Evolutionary conservation across 2,797 vertebrate genomes (phyloP).

Genomic region (Pipistrellus kuhlii): DNA sequence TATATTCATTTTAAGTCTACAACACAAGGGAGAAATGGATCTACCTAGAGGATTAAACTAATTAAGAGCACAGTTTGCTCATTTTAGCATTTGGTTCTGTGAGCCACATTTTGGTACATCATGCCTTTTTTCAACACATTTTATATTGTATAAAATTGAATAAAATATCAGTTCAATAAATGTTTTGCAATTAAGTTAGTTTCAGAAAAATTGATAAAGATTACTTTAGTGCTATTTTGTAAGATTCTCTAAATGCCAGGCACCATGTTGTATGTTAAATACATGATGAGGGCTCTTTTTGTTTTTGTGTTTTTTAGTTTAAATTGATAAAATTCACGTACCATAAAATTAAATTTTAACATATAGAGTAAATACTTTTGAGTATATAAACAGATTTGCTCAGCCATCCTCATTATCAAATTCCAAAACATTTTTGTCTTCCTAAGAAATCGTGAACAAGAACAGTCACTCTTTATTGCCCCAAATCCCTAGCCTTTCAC

Average conservation of each 20-base stretch:
- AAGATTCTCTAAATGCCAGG: neutral
- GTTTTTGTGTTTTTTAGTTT: neutral
- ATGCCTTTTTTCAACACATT: neutral
- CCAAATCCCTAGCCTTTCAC: neutral
- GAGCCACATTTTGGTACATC: neutral
- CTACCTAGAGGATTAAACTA: constrained; percentile 45
- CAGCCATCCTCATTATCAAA: neutral
- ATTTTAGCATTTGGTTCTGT: constrained; percentile 10
- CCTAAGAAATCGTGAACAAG: neutral
- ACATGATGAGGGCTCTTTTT: neutral
- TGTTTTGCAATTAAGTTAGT: neutral
- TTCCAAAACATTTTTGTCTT: neutral
- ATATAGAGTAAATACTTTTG: neutral
- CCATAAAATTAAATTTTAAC: neutral
- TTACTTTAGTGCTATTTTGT: neutral
- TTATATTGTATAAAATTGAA: neutral
- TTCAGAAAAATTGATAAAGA: neutral
- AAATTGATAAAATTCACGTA: neutral
- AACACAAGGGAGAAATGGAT: neutral
- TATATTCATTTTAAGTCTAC: neutral
- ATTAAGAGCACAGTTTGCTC: constrained; percentile 23
- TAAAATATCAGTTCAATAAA: neutral
- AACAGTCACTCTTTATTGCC: neutral
- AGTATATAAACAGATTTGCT: neutral
- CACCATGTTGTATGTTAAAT: neutral